Evolutionary conservation across 2,888 invertebrate species (phyloP), one percentile per base, ranked within the genome.

Genomic region (Pheosia gnoma): DNA sequence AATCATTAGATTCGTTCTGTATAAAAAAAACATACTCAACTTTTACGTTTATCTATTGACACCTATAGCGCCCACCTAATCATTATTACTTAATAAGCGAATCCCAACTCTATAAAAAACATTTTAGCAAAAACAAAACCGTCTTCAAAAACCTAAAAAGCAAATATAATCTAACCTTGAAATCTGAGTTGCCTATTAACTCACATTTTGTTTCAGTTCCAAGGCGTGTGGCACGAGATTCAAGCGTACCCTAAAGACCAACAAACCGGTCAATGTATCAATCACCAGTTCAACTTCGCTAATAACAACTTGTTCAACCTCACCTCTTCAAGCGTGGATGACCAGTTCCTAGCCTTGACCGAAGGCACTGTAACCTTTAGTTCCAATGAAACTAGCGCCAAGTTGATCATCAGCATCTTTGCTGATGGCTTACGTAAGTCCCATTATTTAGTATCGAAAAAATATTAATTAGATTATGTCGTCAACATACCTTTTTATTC

Each of bases 171-270:
- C n/a, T n/a, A n/a, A n/a, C n/a, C n/a, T n/a, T n/a, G n/a, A n/a
- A n/a, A n/a, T n/a, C n/a, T n/a, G 25, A 41, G 41, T 10, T 8
- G 3, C 9, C 43, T 43, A 8, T 43, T 0, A 43, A 8, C 9
- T 9, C 43, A 9, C 52, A n/a, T 37, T 38, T 38, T 63, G 4
- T 79, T 73, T 5, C 67, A 91, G 90, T 88, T 90, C 63, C 37
- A 62, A 63, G 90, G 90, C 3, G 60, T 63, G 7, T 91, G 91
- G 91, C 68, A 81, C 59, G 90, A 90, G 75, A 77, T 88, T 0
- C 76, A 85, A 72, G 77, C 87, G 0, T 90, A 90, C 62, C 88
- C 90, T 0, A 85, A 84, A 65, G 78, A 77, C 0, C 71, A 82
- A 37, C 81, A 83, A 59, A 65, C 78, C 6, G 90, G 91, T 4